Base-by-base conservation (phyloP, 2,113 vertebrate genomes). In the Cygnus buccinator region DNA sequence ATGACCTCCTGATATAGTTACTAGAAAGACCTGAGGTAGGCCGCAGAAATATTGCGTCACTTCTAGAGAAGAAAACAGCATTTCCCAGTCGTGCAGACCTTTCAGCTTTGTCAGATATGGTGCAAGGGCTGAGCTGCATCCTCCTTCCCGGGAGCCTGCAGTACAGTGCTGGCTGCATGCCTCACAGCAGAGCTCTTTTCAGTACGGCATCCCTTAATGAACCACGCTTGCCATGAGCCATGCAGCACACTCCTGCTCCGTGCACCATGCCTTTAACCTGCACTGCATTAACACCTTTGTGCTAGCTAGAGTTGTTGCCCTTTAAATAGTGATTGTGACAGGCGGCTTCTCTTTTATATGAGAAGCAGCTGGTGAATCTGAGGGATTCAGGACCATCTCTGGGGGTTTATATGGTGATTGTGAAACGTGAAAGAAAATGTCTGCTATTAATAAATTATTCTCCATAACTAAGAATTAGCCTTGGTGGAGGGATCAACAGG, bases 211-310 rank as follows among this genome's bases (percentile, higher is more conserved):
- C 28, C 43, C 43, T 12, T 3, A 2, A 23, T 46, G 46, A 93
- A 67, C 15, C 0, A 0, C 2, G 8, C 13, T 31, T 54, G n/a
- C 61, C 66, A 28, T 0, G 2, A 67, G n/a, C 52, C 37, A 6
- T 3, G 3, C 16, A 65, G 28, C 12, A 31, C 12, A 13, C 1
- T 0, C 20, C 31, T 66, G 73, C 52, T 22, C 41, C 4, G 0
- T 13, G 41, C 17, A 3, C 48, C 8, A 15, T 33, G 16, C 62
- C 62, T 81, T 29, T 37, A 41, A 13, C 17, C 37, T 35, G 55
- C 43, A 2, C 63, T 28, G 21, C 46, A 11, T 23, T 35, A 48
- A 28, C 4, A 4, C 21, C 65, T 33, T 23, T 14, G 17, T 13
- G 15, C 39, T 72, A 9, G 18, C n/a, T 77, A 10, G 13, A 1